Conservation (phyloP, 1,140 invertebrate genomes). For the Lucilia cuprina region DNA sequence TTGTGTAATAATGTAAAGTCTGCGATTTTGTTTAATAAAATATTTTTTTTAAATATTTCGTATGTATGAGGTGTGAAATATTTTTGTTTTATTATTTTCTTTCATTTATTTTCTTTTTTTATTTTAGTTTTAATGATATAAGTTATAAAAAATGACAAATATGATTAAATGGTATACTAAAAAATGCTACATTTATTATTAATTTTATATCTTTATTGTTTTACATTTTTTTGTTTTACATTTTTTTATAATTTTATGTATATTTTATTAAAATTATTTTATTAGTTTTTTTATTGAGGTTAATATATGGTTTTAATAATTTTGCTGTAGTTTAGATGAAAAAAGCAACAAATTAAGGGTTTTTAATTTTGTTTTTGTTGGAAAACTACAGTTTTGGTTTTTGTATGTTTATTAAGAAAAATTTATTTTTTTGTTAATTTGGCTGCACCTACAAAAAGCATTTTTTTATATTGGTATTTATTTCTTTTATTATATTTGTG, state of each 20-base stretch:
- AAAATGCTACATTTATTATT: constrained; percentile 11
- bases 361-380: constrained; percentile 6
- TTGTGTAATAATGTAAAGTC: constrained; percentile 12
- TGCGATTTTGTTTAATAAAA: constrained; percentile 28
- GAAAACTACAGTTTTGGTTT: constrained; percentile 12
- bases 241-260: constrained; percentile 11
- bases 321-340: constrained; percentile 11
- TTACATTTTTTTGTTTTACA: constrained; percentile 4
- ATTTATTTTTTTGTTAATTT: background rate
- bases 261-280: constrained; percentile 14
- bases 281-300: background rate
- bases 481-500: background rate
- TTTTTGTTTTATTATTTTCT: background rate
- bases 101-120: no score
- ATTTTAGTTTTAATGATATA: constrained; percentile 2
- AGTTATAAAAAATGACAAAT: constrained; percentile 3
- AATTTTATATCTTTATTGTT: background rate
- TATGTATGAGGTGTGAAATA: constrained; percentile 32
- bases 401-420: background rate
- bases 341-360: background rate
- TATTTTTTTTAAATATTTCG: constrained; percentile 1
- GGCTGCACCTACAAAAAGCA: constrained; percentile 7
- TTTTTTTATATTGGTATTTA: background rate
- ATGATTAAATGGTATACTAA: constrained; percentile 12
- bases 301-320: constrained; percentile 21